Evolutionary conservation across 2,113 vertebrate species (phyloP).

Genomic region (Bos javanicus): DNA sequence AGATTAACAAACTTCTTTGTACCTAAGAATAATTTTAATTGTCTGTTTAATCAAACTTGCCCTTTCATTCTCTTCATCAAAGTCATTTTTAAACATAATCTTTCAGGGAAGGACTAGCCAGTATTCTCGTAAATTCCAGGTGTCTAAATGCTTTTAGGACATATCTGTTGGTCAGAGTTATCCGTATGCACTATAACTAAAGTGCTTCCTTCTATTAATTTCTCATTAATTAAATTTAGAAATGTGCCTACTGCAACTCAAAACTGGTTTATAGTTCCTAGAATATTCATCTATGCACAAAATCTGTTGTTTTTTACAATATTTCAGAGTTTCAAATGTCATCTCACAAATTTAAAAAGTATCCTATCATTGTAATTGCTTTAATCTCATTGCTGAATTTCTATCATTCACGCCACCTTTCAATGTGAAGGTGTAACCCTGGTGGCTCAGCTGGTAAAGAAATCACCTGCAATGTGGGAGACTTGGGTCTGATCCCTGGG

Average conservation of each 20-base stretch:
- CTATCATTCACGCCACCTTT: background rate
- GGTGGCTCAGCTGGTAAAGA: background rate
- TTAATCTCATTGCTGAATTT: background rate
- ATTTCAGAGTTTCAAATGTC: background rate
- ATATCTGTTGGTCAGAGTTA: background rate
- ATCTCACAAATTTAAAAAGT: background rate
- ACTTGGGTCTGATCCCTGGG: background rate
- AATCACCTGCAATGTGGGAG: background rate
- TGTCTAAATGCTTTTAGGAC: background rate
- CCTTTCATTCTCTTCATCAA: background rate
- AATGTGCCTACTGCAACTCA: background rate
- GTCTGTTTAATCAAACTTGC: background rate
- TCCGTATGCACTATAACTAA: background rate
- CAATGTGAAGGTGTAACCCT: background rate
- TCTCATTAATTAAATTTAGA: background rate
- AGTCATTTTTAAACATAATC: background rate
- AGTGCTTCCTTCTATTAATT: background rate
- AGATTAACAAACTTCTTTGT: background rate
- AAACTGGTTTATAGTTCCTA: background rate
- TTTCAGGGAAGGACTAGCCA: background rate
- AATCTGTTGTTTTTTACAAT: background rate
- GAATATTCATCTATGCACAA: background rate
- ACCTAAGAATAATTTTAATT: background rate
- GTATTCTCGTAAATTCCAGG: background rate
- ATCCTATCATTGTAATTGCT: background rate